Conservation (phyloP, 2,888 invertebrate genomes). For the Rotaria sp. region DNA sequence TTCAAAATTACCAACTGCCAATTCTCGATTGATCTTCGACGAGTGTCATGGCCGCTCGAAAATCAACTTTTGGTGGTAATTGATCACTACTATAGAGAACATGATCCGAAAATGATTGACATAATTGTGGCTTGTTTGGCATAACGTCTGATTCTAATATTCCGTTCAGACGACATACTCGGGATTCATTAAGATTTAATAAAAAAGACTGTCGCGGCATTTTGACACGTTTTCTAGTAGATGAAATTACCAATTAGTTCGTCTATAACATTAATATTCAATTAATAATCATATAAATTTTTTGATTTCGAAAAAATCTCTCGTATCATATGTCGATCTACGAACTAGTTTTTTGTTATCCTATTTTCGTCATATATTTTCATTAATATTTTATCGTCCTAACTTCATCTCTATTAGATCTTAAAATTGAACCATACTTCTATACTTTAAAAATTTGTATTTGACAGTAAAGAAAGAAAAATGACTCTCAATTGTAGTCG, state of each 20-base stretch:
- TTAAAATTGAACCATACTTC: no score
- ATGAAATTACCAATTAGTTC: no score
- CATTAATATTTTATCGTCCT: no score
- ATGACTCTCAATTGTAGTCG: not conserved
- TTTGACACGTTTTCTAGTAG: not conserved
- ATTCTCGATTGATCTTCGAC: slow-evolving; percentile 17
- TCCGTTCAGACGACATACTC: not conserved
- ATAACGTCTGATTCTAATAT: not conserved
- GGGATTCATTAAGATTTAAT: not conserved
- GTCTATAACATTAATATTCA: no score
- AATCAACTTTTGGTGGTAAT: slow-evolving; percentile 10
- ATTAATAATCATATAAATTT: no score
- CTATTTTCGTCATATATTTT: no score
- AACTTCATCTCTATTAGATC: no score
- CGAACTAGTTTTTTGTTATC: no score
- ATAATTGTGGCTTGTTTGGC: not conserved
- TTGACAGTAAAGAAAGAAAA: not conserved
- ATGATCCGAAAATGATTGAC: not conserved
- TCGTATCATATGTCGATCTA: no score
- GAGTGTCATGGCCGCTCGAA: not conserved
- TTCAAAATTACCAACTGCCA: not conserved
- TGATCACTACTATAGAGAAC: not conserved
- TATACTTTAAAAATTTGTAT: not conserved
- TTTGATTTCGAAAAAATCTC: no score
- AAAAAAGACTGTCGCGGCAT: not conserved